Evolutionary conservation across 2,113 vertebrate species (phyloP).

Genomic region (Leptosomus discolor): DNA sequence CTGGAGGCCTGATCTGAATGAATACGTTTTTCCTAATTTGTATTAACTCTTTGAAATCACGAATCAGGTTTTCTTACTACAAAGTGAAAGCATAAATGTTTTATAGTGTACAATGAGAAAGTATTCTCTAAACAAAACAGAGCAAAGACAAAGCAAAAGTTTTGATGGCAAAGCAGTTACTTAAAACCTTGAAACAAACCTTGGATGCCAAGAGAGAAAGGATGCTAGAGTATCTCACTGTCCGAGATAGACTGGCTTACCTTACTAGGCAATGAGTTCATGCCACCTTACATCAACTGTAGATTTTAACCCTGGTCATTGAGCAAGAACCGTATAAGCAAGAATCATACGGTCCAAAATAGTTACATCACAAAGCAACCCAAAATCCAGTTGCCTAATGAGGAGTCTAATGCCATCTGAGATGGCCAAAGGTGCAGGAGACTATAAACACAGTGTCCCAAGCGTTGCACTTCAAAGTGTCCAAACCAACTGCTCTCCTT

Average conservation of each 20-base stretch:
- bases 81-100: neutral
- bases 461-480: neutral
- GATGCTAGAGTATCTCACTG: neutral
- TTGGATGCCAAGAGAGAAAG: neutral
- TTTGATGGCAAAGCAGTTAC: neutral
- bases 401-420: neutral
- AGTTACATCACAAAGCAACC: neutral
- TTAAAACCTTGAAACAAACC: neutral
- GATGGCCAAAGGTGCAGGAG: neutral
- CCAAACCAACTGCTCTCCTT: neutral
- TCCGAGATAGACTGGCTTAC: neutral
- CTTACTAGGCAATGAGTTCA: neutral
- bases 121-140: neutral
- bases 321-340: neutral
- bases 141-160: neutral
- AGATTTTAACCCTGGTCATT: neutral
- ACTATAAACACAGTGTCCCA: neutral
- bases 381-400: neutral
- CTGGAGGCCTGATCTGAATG: neutral
- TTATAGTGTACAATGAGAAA: neutral
- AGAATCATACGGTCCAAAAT: neutral
- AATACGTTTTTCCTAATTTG: neutral
- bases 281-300: neutral
- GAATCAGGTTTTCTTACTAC: neutral
- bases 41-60: neutral